Conservation (phyloP, 2,113 vertebrate genomes). For the Tetraodon nigroviridis region DNA sequence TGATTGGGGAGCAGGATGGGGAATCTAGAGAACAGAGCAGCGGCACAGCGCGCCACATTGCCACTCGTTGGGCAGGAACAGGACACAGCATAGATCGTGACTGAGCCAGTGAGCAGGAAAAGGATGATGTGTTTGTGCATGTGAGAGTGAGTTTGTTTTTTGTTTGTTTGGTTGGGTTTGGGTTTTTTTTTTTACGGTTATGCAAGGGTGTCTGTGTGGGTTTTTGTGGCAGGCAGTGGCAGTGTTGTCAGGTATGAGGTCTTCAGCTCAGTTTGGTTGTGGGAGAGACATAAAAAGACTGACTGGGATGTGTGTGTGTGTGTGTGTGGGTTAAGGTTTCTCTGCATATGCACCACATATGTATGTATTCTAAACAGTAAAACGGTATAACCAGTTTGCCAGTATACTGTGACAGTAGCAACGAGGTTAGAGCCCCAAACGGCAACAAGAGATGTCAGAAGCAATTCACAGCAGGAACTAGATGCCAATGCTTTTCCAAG, state of each 20-base stretch:
- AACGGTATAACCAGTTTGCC: slow-evolving; percentile 13
- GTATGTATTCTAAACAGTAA: slow-evolving; percentile 22
- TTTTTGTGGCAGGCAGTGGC: slow-evolving; percentile 58
- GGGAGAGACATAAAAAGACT: slow-evolving; percentile 68
- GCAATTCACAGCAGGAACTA: slow-evolving; percentile 18
- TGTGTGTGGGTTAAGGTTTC: slow-evolving; percentile 61
- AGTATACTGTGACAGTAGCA: slow-evolving; percentile 19
- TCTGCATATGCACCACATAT: slow-evolving; percentile 30
- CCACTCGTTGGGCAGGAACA: slow-evolving; percentile 20
- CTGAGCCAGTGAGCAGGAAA: slow-evolving; percentile 37
- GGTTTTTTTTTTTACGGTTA: slow-evolving; percentile 23
- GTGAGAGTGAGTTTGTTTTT: not conserved
- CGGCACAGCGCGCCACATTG: slow-evolving; percentile 16
- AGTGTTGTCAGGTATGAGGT: slow-evolving; percentile 69
- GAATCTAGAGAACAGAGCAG: slow-evolving; percentile 20
- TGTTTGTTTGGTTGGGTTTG: slow-evolving; percentile 56
- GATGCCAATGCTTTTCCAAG: slow-evolving; percentile 14
- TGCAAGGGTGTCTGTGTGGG: slow-evolving; percentile 46
- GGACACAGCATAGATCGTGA: slow-evolving; percentile 33
- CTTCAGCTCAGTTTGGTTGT: slow-evolving; percentile 63
- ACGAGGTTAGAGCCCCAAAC: slow-evolving; percentile 38
- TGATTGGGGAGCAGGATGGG: slow-evolving; percentile 15
- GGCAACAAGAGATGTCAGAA: slow-evolving; percentile 31
- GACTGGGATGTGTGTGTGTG: slow-evolving; percentile 58
- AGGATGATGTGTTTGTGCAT: slow-evolving; percentile 3